phyloP scores from a whole-genome alignment of 1,140 invertebrate genomes.

The Camponotus pennsylvanicus region DNA sequence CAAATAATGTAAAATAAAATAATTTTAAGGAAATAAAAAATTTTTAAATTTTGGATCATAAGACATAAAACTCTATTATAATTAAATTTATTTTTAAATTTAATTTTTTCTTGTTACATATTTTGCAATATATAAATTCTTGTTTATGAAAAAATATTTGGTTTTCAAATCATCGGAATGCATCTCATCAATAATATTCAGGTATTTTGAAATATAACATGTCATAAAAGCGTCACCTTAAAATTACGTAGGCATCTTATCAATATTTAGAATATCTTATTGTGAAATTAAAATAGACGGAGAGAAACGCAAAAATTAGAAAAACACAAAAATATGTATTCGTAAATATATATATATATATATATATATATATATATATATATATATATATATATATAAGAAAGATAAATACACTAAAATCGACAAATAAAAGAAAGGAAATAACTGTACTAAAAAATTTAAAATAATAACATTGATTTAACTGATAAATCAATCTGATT shows the following conservation, averaged over 20 bases:
- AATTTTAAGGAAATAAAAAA: not conserved
- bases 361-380: not conserved
- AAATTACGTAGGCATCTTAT: not conserved
- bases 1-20: not conserved
- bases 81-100: not conserved
- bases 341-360: not conserved
- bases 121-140: not conserved
- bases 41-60: not conserved
- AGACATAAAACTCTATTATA: not conserved
- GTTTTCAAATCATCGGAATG: not conserved
- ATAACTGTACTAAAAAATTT: not conserved
- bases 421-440: slow-evolving; percentile 17
- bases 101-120: not conserved
- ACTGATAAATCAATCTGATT: slow-evolving; percentile 2
- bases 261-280: not conserved
- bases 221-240: slow-evolving; percentile 24
- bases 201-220: slow-evolving; percentile 10
- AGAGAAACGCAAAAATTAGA: not conserved
- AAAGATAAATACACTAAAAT: slow-evolving; percentile 34
- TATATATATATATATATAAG: not conserved
- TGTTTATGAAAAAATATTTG: not conserved
- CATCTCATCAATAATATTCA: slow-evolving; percentile 18
- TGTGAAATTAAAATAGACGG: not conserved
- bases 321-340: not conserved
- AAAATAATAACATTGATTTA: not conserved